phyloP scores from a whole-genome alignment of 2,888 invertebrate species.

The Rutpela maculata region DNA sequence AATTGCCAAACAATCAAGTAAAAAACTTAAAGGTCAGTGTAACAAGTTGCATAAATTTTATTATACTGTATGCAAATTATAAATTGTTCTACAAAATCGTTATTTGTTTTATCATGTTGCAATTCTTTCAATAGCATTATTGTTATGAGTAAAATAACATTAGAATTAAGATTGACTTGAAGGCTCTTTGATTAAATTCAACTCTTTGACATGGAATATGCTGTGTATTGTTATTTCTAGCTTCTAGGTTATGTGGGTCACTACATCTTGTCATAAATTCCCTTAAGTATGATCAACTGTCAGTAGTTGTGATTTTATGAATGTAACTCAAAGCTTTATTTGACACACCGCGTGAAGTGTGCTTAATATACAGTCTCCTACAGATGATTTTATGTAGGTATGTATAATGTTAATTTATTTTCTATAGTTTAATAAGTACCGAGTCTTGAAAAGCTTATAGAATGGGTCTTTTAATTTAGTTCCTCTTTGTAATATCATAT shows the following conservation, averaged over 20 bases:
- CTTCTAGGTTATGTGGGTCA: constrained; percentile 13
- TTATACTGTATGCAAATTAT: constrained; percentile 17
- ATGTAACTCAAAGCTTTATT: neutral
- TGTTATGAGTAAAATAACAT: constrained; percentile 7
- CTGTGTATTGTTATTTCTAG: constrained; percentile 1
- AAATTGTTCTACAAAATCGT: constrained; percentile 4
- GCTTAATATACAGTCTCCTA: neutral
- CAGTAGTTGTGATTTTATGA: constrained; percentile 3
- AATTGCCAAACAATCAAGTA: neutral
- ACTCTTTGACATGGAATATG: neutral
- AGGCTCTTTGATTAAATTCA: neutral
- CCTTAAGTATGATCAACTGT: constrained; percentile 11
- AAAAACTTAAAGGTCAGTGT: constrained; percentile 3
- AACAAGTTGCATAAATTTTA: constrained; percentile 1
- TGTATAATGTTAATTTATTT: neutral
- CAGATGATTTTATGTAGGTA: neutral
- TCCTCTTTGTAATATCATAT: no score
- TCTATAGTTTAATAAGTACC: neutral
- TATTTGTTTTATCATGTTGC: neutral
- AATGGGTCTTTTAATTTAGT: no score
- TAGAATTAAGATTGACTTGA: neutral
- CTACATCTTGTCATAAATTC: constrained; percentile 15
- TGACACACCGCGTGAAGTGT: neutral
- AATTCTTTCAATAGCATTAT: neutral
- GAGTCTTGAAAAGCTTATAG: neutral